Evolutionary conservation across 2,888 invertebrate genomes (phyloP).

Genomic region (Thecophora atra): DNA sequence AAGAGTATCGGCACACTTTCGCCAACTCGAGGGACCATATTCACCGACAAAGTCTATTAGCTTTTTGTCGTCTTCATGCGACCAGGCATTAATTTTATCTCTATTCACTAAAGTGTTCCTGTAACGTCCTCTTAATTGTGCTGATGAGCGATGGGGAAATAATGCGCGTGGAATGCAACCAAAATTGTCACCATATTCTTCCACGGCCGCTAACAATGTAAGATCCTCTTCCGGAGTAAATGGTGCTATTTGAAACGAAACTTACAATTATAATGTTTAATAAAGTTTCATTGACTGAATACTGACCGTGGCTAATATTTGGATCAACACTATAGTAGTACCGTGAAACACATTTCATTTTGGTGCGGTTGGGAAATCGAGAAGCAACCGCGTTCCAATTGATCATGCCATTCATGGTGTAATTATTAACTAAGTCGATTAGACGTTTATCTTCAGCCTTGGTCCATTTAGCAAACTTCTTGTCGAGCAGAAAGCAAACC

Average conservation of each 20-base stretch:
- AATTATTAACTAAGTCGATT: slow-evolving; percentile 71
- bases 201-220: slow-evolving; percentile 71
- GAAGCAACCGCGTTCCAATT: slow-evolving; percentile 78
- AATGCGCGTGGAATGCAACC: slow-evolving; percentile 69
- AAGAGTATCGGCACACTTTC: slow-evolving; percentile 68
- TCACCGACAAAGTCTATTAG: slow-evolving; percentile 69
- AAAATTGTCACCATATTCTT: slow-evolving; percentile 71
- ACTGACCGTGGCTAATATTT: slow-evolving; percentile 55
- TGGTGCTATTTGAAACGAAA: slow-evolving; percentile 48
- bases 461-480: slow-evolving; percentile 69
- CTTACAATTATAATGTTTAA: neutral
- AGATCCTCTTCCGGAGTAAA: slow-evolving; percentile 76
- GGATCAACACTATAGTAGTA: slow-evolving; percentile 63
- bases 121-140: slow-evolving; percentile 73
- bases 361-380: slow-evolving; percentile 72
- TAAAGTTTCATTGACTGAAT: slow-evolving; percentile 6
- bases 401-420: slow-evolving; percentile 73
- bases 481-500: slow-evolving; percentile 51
- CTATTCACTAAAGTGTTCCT: slow-evolving; percentile 66
- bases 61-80: slow-evolving; percentile 71
- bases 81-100: slow-evolving; percentile 69
- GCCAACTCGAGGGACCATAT: slow-evolving; percentile 68
- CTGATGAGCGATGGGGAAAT: slow-evolving; percentile 71
- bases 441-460: slow-evolving; percentile 75
- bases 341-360: slow-evolving; percentile 74